Evolutionary conservation across 2,888 invertebrate species (phyloP), one percentile per base, ranked within the genome.

Genomic region (Brachyptera putata): DNA sequence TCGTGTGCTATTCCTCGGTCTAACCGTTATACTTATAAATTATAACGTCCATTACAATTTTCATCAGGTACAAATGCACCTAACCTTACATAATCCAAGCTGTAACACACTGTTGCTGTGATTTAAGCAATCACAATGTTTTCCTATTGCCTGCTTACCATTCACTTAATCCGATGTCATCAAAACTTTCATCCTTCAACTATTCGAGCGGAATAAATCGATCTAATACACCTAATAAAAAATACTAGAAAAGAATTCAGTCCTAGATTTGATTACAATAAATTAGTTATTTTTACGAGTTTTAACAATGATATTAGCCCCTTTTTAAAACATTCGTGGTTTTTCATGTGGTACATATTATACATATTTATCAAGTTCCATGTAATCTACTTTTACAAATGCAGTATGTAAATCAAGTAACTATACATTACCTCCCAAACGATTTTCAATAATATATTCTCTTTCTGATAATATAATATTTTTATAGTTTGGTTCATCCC

Each of bases 51-150:
- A 24, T 46, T 24, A 21, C 24, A n/a, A 46, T 30, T n/a, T n/a
- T 9, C 9, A 39, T 53, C 53, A 53, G 53, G 53, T 53, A 53
- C 36, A 26, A 30, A 46, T 46, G 46, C 30, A 50, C 50, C 26
- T 50, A 50, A 50, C 50, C 50, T 34, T 50, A 50, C 25, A 30
- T 50, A 50, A 46, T 21, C 46, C 46, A 18, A n/a, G 30, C 30
- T 30, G 7, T 11, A 30, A 5, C 30, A 5, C 30, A 30, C 7
- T 30, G 11, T 30, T 30, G 11, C 11, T 5, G 7, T 7, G 11
- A 22, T 46, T 46, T 4, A 46, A 22, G 22, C 46, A 46, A 21
- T 46, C 21, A 18, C 46, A 46, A n/a, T 46, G 46, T 30, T 53
- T 53, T 53, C 36, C 14, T 53, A 21, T 5, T 16, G 13, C n/a